Evolutionary conservation across 1,140 invertebrate species (phyloP), one percentile per base, ranked within the genome.

Genomic region (Drosophila pseudoobscura): DNA sequence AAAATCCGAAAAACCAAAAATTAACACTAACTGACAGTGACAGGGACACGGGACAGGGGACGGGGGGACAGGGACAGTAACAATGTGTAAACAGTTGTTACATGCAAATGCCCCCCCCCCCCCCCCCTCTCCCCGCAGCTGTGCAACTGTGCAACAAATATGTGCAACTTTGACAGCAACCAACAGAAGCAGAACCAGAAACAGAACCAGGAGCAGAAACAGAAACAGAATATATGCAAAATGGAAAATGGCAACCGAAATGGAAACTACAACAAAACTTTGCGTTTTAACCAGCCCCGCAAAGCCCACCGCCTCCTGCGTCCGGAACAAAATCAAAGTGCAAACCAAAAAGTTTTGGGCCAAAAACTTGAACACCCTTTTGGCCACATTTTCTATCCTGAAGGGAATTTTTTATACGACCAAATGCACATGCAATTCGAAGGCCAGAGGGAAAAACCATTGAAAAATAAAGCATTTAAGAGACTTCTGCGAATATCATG

Each of bases 21-120:
- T 69, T 69, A 69, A 69, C 65, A 69, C 68, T 69, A 69, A 69
- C 63, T 69, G 65, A 68, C 65, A 69, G 49, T 39, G 65, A 57
- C 65, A 26, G 24, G 24, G 24, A 24, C 24, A 24, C 3, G 24
- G 4, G 24, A 24, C 24, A 24, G 0, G 24, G 24, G 24, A 24
- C 24, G 6, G 5, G 15, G 15, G 15, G 15, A 17, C 17, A 17
- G 24, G 24, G 24, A 57, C 65, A 69, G 51, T 69, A 44, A 69
- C 65, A 68, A 69, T 56, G 65, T 69, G 65, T 68, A 69, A 69
- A 68, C 65, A 68, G 68, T 43, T 44, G 63, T 31, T n/a, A 44
- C 62, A 69, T 68, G 65, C 51, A 35, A 66, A 47, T 55, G 66
- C 66, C 49, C 17, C 17, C 17, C 17, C 1, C 0, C 17, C 1